Conservation (phyloP, 2,113 vertebrate species). For the Clarias macrocephalus region DNA sequence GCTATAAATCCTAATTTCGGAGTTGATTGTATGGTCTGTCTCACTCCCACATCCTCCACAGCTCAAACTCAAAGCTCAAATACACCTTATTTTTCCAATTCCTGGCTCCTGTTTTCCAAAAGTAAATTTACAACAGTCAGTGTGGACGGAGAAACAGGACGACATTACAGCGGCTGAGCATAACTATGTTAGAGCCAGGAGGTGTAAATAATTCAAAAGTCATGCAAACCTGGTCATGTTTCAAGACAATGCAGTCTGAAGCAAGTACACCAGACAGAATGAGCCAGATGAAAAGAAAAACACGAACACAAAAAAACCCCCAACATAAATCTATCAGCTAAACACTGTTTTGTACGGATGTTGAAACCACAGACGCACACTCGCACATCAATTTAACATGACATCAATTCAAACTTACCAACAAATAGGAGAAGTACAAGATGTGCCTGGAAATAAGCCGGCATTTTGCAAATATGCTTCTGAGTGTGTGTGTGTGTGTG, state of each 20-base stretch:
- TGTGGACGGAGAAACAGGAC: not conserved
- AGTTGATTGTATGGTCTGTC: not conserved
- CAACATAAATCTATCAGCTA: not conserved
- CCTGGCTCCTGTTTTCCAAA: not conserved
- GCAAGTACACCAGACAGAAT: not conserved
- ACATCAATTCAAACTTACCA: conserved; percentile 41
- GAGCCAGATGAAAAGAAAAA: not conserved
- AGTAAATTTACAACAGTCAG: not conserved
- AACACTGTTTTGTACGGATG: not conserved
- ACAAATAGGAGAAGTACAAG: conserved; percentile 36
- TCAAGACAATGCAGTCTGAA: not conserved
- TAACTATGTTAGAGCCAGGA: not conserved
- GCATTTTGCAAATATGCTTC: conserved; percentile 26
- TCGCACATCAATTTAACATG: not conserved
- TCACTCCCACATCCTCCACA: not conserved
- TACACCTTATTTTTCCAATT: not conserved
- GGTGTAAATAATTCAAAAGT: not conserved
- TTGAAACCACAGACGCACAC: not conserved
- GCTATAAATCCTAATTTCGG: not conserved
- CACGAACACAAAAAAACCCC: not conserved
- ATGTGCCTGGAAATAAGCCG: not conserved
- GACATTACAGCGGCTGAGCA: not conserved
- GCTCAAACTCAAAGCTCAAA: not conserved
- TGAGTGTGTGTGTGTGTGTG: not conserved
- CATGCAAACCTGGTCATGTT: not conserved